A percentile compares a stretch with the other conserved stretches of the same genome.
These are phyloP conservation scores for Archivesica marissinica DNA, from an alignment of 1,140 invertebrate genomes.

Conservation along the genomic window DNA sequence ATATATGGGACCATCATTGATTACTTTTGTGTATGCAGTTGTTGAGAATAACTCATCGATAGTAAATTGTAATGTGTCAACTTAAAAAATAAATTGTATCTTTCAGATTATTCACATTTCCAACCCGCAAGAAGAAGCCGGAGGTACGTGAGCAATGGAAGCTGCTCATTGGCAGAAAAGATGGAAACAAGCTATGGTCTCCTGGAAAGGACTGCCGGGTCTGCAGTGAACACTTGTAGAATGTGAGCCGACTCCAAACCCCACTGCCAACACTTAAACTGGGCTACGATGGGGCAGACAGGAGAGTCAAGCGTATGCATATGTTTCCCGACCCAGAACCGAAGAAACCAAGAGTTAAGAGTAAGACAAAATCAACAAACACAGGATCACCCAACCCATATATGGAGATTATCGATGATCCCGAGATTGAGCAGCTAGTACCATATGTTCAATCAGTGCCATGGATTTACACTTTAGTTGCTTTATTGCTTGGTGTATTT, in stretches of 20 bases:
- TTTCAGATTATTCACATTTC: constrained; percentile 48
- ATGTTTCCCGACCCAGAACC: no score
- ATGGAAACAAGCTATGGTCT: constrained; percentile 40
- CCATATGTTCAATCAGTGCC: no score
- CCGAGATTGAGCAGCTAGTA: no score
- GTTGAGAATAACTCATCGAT: background rate
- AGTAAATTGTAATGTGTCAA: background rate
- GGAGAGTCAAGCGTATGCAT: constrained; percentile 16
- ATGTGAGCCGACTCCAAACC: constrained; percentile 14
- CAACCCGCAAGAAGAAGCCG: background rate
- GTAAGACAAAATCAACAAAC: no score
- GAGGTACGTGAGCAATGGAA: constrained; percentile 29
- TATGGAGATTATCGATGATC: no score
- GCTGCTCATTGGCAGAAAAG: background rate
- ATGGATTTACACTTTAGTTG: no score
- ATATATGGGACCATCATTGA: no score
- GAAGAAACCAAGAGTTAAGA: background rate
- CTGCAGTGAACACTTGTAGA: constrained; percentile 17
- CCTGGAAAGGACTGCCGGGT: constrained; percentile 22
- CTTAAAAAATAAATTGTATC: background rate
- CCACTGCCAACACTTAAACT: constrained; percentile 9
- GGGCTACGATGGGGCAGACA: constrained; percentile 29
- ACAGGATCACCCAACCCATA: no score
- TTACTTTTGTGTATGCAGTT: no score
- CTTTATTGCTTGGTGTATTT: no score